These are phyloP conservation scores for Aleiodes alternator DNA, from an alignment of 2,888 invertebrate species.

Conservation along the genomic window DNA sequence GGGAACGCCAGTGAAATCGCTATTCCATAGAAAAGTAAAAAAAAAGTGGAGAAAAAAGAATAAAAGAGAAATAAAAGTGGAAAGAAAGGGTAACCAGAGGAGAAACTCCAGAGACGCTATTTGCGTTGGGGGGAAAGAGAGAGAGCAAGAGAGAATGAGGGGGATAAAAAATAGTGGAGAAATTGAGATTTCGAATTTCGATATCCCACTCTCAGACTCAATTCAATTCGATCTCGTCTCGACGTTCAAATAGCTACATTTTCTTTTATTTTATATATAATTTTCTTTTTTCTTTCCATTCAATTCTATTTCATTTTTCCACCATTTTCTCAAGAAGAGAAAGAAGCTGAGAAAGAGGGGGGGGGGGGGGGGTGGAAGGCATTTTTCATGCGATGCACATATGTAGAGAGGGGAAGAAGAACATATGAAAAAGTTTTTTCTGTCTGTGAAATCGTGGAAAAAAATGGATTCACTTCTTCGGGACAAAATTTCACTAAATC, in stretches of 20 bases:
- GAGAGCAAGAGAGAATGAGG: not conserved
- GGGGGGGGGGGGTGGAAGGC: not conserved
- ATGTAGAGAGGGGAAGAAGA: not conserved
- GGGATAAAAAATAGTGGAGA: not conserved
- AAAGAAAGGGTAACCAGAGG: constrained; percentile 15
- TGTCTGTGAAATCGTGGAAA: not conserved
- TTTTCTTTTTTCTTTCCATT: constrained; percentile 16
- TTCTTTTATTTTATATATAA: constrained; percentile 14
- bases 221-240: constrained; percentile 41
- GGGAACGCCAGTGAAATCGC: constrained; percentile 27
- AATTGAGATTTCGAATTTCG: constrained; percentile 42
- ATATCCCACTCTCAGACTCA: constrained; percentile 28
- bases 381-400: constrained; percentile 5
- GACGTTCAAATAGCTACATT: constrained; percentile 27
- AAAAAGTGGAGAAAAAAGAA: not conserved
- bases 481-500: too few species aligned
- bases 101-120: constrained; percentile 24
- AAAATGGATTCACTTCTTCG: not conserved
- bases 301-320: constrained; percentile 4
- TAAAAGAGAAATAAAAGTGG: constrained; percentile 10
- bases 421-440: too few species aligned
- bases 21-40: constrained; percentile 2
- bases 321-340: not conserved
- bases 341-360: too few species aligned
- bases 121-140: constrained; percentile 10